Base-by-base conservation (phyloP, 2,797 vertebrate species). In the Sebastes cheni region DNA sequence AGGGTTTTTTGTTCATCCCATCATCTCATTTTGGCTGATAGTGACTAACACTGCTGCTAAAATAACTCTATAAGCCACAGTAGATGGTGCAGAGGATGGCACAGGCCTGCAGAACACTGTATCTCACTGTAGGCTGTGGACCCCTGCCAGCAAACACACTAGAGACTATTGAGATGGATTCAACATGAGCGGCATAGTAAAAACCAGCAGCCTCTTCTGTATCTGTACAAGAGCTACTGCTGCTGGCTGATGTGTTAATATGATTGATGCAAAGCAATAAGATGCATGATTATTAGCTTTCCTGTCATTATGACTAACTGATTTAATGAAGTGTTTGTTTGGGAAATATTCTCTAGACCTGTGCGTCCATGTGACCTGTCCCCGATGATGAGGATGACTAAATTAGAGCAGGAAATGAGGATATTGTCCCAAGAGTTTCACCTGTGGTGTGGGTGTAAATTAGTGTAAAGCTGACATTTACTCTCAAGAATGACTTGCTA, bases 71-170 rank as follows among this genome's bases (percentile, higher is more conserved):
- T 72, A 79, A 87, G 71, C 81, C 77, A 67, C 60, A 74, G 87
- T 71, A 74, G 84, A 85, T 81, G 80, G 78, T 91, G 91, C 82
- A 90, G 90, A 90, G 83, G 86, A 88, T 81, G 82, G 83, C 68
- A 81, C 64, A 36, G 71, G 83, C 71, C 78, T 75, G 74, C 76
- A 89, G 84, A 83, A 77, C 75, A 89, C 79, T 90, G 89, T 87
- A 86, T 86, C 77, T 86, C 70, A 92, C 87, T 90, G 87, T 91
- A 85, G 87, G 88, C 80, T 86, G 85, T 90, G 88, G 91, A 88
- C 18, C 20, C 79, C 77, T 88, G 90, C 90, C 92, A 93, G 68
- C 68, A 76, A 80, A 87, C 85, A 84, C 91, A 90, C 84, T 23
- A 80, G 87, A 91, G 88, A 88, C 80, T 16, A 75, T 80, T 85